Evolutionary conservation across 2,888 invertebrate genomes (phyloP).

Genomic region (Eupeodes luniger): DNA sequence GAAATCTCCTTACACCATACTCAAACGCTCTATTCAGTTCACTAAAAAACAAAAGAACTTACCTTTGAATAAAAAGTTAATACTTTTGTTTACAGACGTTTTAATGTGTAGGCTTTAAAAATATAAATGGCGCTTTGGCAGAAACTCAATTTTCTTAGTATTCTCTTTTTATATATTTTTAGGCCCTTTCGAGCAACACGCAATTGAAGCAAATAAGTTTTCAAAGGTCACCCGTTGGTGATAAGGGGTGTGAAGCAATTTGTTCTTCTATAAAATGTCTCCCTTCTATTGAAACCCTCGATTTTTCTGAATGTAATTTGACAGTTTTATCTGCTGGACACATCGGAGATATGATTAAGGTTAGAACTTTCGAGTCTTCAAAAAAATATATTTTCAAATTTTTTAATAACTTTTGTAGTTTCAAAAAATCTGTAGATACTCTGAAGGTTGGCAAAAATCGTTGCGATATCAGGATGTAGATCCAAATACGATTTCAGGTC

Average conservation of each 20-base stretch:
- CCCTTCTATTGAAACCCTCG: constrained; percentile 88
- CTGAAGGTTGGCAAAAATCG: constrained; percentile 92
- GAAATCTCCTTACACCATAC: no score
- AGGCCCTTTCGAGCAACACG: constrained; percentile 87
- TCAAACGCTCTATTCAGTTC: no score
- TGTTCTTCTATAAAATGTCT: constrained; percentile 88
- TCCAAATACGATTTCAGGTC: constrained; percentile 89
- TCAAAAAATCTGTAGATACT: constrained; percentile 89
- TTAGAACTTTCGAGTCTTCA: constrained; percentile 75
- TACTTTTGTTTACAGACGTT: no score
- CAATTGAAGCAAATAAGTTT: constrained; percentile 88
- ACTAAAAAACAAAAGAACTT: no score
- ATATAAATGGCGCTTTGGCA: background rate
- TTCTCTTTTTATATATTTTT: background rate
- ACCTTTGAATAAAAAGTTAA: no score
- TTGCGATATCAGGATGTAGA: constrained; percentile 91
- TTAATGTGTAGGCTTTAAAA: background rate
- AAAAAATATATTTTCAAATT: background rate
- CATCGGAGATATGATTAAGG: constrained; percentile 88
- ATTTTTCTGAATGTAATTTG: constrained; percentile 89
- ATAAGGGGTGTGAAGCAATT: constrained; percentile 89
- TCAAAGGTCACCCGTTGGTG: constrained; percentile 88
- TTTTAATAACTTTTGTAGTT: constrained; percentile 82
- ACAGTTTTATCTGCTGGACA: constrained; percentile 87
- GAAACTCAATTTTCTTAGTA: background rate